A percentile compares a stretch with the other conserved stretches of the same genome.
These are phyloP conservation scores for Myiothlypis chrysogaster DNA, from an alignment of 2,797 vertebrate species.

Conservation along the genomic window DNA sequence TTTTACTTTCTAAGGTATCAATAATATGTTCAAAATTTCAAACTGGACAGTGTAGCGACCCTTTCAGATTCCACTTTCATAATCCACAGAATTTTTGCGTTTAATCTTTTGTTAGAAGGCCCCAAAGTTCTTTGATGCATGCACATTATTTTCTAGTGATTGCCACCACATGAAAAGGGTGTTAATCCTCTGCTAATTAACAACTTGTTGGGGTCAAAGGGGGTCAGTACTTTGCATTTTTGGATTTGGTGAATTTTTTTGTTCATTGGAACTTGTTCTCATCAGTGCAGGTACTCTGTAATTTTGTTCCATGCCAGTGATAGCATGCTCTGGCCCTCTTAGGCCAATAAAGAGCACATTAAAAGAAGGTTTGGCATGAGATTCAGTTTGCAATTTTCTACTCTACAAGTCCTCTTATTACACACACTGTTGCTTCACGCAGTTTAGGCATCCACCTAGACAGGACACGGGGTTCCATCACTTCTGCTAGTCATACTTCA, in stretches of 20 bases:
- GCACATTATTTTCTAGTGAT: slow-evolving; percentile 43
- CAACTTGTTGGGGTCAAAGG: background rate
- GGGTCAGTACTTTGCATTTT: slow-evolving; percentile 21
- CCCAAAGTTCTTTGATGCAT: background rate
- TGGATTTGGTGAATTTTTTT: slow-evolving; percentile 33
- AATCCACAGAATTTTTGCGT: background rate
- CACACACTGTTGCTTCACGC: background rate
- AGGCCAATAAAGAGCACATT: background rate
- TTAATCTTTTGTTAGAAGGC: slow-evolving; percentile 13
- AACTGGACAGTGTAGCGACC: background rate
- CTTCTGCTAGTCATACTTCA: background rate
- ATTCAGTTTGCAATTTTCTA: background rate
- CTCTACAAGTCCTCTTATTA: background rate
- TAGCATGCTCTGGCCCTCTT: background rate
- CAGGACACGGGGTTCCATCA: background rate
- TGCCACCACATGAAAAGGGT: slow-evolving; percentile 8
- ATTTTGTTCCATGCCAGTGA: background rate
- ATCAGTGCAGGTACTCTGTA: background rate
- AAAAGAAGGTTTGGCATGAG: background rate
- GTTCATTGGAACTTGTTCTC: background rate
- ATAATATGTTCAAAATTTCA: background rate
- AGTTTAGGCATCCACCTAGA: background rate
- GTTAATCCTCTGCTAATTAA: slow-evolving; percentile 60
- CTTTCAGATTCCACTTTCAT: background rate
- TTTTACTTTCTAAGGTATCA: background rate